Evolutionary conservation across 2,797 vertebrate genomes (phyloP), one percentile per base, ranked within the genome.

Genomic region (Eospalax fontanierii): DNA sequence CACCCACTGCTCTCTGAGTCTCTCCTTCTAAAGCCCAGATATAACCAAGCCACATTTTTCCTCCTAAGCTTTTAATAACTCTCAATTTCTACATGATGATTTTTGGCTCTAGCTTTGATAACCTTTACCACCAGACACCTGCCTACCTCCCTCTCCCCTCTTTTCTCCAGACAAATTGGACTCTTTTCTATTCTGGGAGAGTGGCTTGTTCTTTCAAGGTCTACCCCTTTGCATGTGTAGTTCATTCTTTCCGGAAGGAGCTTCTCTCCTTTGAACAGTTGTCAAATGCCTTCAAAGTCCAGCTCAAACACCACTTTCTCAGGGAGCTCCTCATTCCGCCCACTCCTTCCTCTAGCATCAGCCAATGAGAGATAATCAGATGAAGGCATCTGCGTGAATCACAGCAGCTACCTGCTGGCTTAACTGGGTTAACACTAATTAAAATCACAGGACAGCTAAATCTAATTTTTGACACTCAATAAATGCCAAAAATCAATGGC

Each of bases 401-500:
- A 14, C 0, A 5, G 93, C 50, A 43, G 73, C 83, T 84, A 92
- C 89, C 80, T 91, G 92, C 96, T 87, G 94, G 75, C 59, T 88
- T 93, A 85, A 91, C 95, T 82, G 35, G 95, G 93, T 96, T 97
- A 87, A 50, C 11, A 30, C 95, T 97, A 93, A 97, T 97, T 95
- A 96, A 97, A 97, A 87, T 96, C 93, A 95, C 76, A 87, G 87
- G 87, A 89, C 8, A 66, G 87, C 91, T 86, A 75, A 95, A 96
- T 97, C 86, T 96, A 94, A 97, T 97, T 95, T 96, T 95, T 96
- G 97, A 96, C 97, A 93, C 81, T 92, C 96, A 96, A 97, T 96
- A 96, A 97, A 97, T 96, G 95, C 85, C 95, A 94, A 91, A 93
- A 87, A 95, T 95, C 96, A 90, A 92, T 96, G 91, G 93, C 65